Base-by-base conservation (phyloP, 2,113 vertebrate species). In the Misgurnus mizolepis region DNA sequence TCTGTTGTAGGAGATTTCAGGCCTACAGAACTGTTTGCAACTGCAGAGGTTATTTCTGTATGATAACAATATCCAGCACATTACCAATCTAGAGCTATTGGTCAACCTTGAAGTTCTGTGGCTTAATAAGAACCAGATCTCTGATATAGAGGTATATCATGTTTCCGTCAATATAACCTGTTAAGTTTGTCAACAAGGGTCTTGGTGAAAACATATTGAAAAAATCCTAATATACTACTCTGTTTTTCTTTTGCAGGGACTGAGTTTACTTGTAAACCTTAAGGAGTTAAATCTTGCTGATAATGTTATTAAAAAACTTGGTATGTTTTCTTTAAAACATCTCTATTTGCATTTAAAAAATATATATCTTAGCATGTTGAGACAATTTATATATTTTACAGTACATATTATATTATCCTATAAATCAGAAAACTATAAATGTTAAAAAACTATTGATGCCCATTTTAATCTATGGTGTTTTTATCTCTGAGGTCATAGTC, bases 251-350 rank as follows among this genome's bases (percentile, higher is more conserved):
- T 88, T 86, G 66, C 86, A 94, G 94, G 94, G 93, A 7, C 90
- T 97, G 83, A 85, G 87, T 5, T 88, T 80, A 22, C 92, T 94
- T 82, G 84, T 87, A 83, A 94, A 94, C 65, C 91, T 98, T 70
- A 90, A 86, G 81, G 95, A 97, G 86, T 91, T 97, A 77, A 97
- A 89, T 80, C 91, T 96, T 41, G 87, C 94, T 66, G 94, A 94
- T 83, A 97, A 95, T 87, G 84, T 77, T 0, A 93, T 94, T 88
- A 88, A 91, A 89, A 91, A 84, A 84, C 92, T 92, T 82, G 94
- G 95, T 95, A 94, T 50, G 93, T 91, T 73, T 53, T 22, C 1
- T 73, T 7, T 71, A 72, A 65, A 27, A 68, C 47, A 58, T 7
- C 53, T 27, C 18, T 58, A 18, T 9, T 43, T 34, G 27, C 27